phyloP scores from a whole-genome alignment of 1,140 invertebrate genomes.

The Drosophila yakuba region DNA sequence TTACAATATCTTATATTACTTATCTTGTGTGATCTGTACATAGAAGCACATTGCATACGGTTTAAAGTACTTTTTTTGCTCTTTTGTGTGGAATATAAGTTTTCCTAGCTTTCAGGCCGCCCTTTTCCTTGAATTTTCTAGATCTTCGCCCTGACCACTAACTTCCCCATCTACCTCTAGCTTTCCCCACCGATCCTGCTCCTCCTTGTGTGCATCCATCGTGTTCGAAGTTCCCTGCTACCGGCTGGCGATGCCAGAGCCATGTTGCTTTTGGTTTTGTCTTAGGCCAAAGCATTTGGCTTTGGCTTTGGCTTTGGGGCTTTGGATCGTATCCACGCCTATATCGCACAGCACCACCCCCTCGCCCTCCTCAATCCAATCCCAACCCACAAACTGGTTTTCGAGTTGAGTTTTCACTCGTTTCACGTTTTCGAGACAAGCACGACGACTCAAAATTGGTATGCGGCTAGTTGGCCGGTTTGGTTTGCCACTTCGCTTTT shows the following conservation, averaged over 20 bases:
- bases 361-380: background rate
- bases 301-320: constrained; percentile 33
- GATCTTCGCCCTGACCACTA: background rate
- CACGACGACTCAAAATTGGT: constrained; percentile 69
- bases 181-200: constrained; percentile 1
- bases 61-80: too few species aligned
- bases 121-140: too few species aligned
- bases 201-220: background rate
- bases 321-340: constrained; percentile 50
- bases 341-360: constrained; percentile 9
- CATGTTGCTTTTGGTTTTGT: constrained; percentile 22
- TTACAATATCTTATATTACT: too few species aligned
- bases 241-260: constrained; percentile 8
- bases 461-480: constrained; percentile 60
- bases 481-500: constrained; percentile 27
- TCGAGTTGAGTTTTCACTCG: constrained; percentile 80
- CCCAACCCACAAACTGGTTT: constrained; percentile 52
- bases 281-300: constrained; percentile 32
- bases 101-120: too few species aligned
- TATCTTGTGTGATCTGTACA: too few species aligned
- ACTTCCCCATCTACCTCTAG: background rate
- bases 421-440: constrained; percentile 71
- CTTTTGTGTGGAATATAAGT: too few species aligned
- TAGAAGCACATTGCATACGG: too few species aligned
- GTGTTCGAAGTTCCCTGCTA: constrained; percentile 10